These are phyloP conservation scores for Hypomecis atomaria DNA, from an alignment of 2,888 invertebrate genomes.

Conservation along the genomic window DNA sequence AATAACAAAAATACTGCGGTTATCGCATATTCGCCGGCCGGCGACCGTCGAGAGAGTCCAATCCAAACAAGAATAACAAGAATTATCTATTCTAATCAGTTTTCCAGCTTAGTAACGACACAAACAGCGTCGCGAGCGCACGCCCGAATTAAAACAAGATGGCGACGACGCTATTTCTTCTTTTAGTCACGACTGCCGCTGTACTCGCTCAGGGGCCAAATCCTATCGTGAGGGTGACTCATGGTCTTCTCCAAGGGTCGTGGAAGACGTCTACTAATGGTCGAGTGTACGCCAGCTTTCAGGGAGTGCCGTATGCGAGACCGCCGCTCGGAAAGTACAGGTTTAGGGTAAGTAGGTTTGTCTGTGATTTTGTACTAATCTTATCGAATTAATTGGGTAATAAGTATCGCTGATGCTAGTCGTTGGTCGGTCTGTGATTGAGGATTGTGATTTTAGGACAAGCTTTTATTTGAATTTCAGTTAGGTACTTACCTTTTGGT, in stretches of 20 bases:
- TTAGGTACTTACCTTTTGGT: too few species aligned
- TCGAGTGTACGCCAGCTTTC: slow-evolving; percentile 83
- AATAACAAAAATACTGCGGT: too few species aligned
- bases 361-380: too few species aligned
- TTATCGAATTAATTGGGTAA: too few species aligned
- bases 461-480: too few species aligned
- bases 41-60: slow-evolving; percentile 9
- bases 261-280: slow-evolving; percentile 74
- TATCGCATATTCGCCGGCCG: not conserved
- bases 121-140: slow-evolving; percentile 49
- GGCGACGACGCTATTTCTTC: slow-evolving; percentile 51
- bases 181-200: slow-evolving; percentile 48
- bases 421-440: too few species aligned
- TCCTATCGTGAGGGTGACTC: slow-evolving; percentile 64
- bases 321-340: slow-evolving; percentile 84
- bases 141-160: slow-evolving; percentile 47
- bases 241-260: slow-evolving; percentile 67
- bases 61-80: slow-evolving; percentile 17
- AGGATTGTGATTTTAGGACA: too few species aligned
- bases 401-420: too few species aligned
- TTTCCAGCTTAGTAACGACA: slow-evolving; percentile 27
- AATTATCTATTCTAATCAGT: not conserved
- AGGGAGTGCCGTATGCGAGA: slow-evolving; percentile 87
- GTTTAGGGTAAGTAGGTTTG: too few species aligned
- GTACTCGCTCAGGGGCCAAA: slow-evolving; percentile 57